A percentile compares a stretch with the other conserved stretches of the same genome.
Evolutionary conservation across 1,140 invertebrate species (phyloP).

Genomic region (Achatina immaculata): DNA sequence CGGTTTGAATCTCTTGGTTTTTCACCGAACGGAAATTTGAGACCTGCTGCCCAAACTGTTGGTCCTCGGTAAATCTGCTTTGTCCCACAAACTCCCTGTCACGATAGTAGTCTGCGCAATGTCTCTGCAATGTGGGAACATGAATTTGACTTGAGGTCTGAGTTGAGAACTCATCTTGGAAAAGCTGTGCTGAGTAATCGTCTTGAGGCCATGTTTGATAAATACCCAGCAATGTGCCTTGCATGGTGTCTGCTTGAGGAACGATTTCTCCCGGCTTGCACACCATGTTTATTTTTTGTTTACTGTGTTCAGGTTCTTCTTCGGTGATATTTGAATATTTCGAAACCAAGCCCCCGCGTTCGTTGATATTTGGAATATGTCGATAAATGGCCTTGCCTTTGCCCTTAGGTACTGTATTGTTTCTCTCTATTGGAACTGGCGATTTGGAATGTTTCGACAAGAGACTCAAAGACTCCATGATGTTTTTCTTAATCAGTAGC

Average conservation of each 20-base stretch:
- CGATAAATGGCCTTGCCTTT: not conserved
- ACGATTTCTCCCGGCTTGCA: no score
- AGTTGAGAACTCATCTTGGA: not conserved
- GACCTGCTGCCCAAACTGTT: not conserved
- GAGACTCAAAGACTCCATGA: not conserved
- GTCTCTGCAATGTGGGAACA: not conserved
- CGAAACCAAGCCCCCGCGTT: no score
- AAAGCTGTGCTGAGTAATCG: not conserved
- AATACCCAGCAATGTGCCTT: not conserved
- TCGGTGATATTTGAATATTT: not conserved
- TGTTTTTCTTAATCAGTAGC: not conserved
- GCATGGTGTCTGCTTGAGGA: not conserved
- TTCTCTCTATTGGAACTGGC: not conserved
- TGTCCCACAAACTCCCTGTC: no score
- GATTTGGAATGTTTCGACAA: slow-evolving; percentile 1
- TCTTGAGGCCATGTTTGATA: slow-evolving; percentile 20
- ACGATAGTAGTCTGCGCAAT: not conserved
- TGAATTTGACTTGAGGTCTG: not conserved
- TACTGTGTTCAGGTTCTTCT: not conserved
- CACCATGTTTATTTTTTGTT: not conserved
- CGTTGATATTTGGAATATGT: not conserved
- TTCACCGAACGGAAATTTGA: not conserved
- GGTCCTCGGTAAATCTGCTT: no score
- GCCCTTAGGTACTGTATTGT: not conserved
- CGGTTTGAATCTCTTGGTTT: slow-evolving; percentile 7